These are phyloP conservation scores for Strix uralensis DNA, from an alignment of 2,113 vertebrate species.

Conservation along the genomic window DNA sequence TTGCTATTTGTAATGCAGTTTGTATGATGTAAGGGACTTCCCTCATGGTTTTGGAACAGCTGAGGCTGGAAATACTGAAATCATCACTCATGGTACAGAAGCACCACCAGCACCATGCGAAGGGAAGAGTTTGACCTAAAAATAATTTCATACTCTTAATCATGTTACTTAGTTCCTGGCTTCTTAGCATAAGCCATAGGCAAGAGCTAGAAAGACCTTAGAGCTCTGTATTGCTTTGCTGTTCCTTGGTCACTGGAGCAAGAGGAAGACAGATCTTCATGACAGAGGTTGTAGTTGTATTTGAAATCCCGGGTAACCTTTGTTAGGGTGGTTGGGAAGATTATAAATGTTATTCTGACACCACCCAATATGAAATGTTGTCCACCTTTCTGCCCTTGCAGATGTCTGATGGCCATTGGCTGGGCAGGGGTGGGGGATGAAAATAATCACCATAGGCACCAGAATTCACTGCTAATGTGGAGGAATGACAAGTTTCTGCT, in stretches of 20 bases:
- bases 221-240: background rate
- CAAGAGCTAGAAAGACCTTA: background rate
- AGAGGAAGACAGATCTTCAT: background rate
- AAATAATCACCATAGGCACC: background rate
- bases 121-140: background rate
- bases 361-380: background rate
- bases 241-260: background rate
- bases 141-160: background rate
- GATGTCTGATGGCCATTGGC: background rate
- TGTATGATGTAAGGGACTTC: background rate
- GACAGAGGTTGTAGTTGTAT: background rate
- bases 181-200: background rate
- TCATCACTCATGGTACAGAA: background rate
- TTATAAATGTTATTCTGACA: background rate
- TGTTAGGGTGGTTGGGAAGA: background rate
- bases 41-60: background rate
- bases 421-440: accelerated
- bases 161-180: background rate
- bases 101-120: background rate
- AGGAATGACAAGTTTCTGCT: background rate
- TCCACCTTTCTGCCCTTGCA: background rate
- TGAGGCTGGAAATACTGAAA: background rate
- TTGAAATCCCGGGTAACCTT: background rate
- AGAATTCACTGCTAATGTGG: background rate
- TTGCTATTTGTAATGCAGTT: background rate